phyloP scores from a whole-genome alignment of 2,113 vertebrate species.

The Datnioides undecimradiatus region DNA sequence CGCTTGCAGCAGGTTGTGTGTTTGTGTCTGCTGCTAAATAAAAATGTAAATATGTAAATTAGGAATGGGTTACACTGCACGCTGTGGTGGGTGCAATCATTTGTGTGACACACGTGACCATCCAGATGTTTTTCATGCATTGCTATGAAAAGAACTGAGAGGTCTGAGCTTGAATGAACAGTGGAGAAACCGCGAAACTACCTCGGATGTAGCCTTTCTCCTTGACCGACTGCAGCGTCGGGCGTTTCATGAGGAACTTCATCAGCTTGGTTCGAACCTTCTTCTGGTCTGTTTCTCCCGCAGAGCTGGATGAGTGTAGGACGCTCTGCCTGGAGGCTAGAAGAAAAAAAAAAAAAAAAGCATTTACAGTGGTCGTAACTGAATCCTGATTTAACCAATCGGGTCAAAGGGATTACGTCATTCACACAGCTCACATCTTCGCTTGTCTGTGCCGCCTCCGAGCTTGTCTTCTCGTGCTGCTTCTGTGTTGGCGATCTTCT shows the following conservation, averaged over 20 bases:
- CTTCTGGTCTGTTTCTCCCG: conserved; percentile 84
- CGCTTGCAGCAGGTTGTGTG: no score
- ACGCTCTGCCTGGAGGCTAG: conserved; percentile 53
- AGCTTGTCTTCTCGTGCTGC: conserved; percentile 70
- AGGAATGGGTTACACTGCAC: no score
- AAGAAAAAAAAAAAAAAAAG: background rate
- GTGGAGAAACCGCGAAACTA: no score
- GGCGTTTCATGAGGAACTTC: conserved; percentile 90
- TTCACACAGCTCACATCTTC: conserved; percentile 70
- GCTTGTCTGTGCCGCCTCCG: conserved; percentile 62
- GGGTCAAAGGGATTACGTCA: background rate
- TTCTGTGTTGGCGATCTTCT: conserved; percentile 82
- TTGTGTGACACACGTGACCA: no score
- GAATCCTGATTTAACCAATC: background rate
- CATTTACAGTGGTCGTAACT: background rate
- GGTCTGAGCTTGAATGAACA: no score
- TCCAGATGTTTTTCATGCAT: no score
- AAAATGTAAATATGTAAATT: no score
- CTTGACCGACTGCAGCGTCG: conserved; percentile 90
- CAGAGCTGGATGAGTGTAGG: conserved; percentile 16
- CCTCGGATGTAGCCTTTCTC: conserved; percentile 94
- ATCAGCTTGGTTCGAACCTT: conserved; percentile 89
- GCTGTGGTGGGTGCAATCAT: no score
- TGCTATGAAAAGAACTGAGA: background rate
- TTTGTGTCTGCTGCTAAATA: no score